Base-by-base conservation (phyloP, 2,888 invertebrate genomes). In the Desoria tigrina region DNA sequence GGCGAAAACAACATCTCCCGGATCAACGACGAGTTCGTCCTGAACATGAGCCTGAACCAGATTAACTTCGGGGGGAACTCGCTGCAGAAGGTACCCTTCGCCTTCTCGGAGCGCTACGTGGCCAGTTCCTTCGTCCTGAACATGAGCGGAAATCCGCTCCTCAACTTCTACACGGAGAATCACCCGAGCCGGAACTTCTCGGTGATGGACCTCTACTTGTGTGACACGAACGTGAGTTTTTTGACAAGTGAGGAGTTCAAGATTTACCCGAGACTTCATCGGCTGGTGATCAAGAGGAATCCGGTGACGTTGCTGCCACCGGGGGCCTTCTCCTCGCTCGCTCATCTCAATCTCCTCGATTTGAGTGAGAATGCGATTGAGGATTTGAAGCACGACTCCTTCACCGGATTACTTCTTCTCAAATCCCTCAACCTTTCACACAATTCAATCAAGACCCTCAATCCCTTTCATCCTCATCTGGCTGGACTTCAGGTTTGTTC, bases 201-300 rank as follows among this genome's bases (percentile, higher is more conserved):
- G n/a, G 82, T 92, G n/a, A 88, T 90, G 79, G 90, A 92, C 80
- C 84, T 92, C 61, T 87, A 91, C 78, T 87, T 91, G 73, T 87
- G 87, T 68, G 84, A 85, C 50, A 92, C 92, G 7, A 92, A 92
- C 79, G 83, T 92, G 58, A 89, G 87, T 23, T 88, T 92, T 72
- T 85, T 93, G 55, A 90, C 90, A 0, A 90, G 89, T 74, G 89
- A 88, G 78, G 92, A 92, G 78, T 92, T 93, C 77, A 90, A 90
- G 77, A 87, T 89, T 39, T 92, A 92, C 77, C 89, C 90, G 23
- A 85, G 88, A 0, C 81, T 92, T 39, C 86, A 90, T 78, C 68
- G 76, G 27, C 89, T 88, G 77, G 83, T 92, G 63, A 87, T 87
- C 78, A 81, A 92, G 75, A 84, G 86, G 42, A 85, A 85, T 75